Base-by-base conservation (phyloP, 2,797 vertebrate species). In the Eulemur rubriventer region DNA sequence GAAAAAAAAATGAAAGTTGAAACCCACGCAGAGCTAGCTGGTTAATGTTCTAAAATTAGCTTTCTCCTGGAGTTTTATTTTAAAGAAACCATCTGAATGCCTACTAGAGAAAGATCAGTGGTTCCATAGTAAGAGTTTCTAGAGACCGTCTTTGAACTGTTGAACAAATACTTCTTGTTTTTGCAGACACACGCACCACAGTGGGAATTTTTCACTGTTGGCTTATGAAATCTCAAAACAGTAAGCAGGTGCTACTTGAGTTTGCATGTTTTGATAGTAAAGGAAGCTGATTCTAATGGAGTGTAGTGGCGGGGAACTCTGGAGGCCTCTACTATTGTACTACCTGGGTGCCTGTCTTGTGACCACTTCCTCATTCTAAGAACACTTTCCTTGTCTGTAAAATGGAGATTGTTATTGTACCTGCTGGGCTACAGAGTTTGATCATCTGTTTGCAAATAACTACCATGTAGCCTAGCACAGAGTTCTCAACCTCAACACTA, bases 31-130 rank as follows among this genome's bases (percentile, higher is more conserved):
- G 94, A 96, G 96, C 84, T 96, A 89, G 57, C 93, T 88, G 69
- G 69, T 95, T 92, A 97, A 88, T 80, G 59, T 84, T 59, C 95
- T 91, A 97, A 97, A 97, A 97, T 97, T 96, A 97, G 94, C 90
- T 79, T 93, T 79, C 91, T 79, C 91, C 67, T 78, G 1, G 70
- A 75, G 50, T 76, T 96, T 94, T 86, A 93, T 92, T 96, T 97
- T 96, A 97, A 95, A 91, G 81, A 81, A 78, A 46, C 17, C 7
- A 95, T 87, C 79, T 92, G 61, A 91, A 38, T 85, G 67, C 84
- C 83, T 89, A 35, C 70, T 78, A 43, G n/a, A 86, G 65, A 12
- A 82, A 93, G 52, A 87, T 95, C 82, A 91, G 35, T 91, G 87
- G 24, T 57, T 94, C 67, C 69, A 69, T 87, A 67, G 61, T 90